These are phyloP conservation scores for Elanoides forficatus DNA, from an alignment of 2,113 vertebrate genomes.

Conservation along the genomic window DNA sequence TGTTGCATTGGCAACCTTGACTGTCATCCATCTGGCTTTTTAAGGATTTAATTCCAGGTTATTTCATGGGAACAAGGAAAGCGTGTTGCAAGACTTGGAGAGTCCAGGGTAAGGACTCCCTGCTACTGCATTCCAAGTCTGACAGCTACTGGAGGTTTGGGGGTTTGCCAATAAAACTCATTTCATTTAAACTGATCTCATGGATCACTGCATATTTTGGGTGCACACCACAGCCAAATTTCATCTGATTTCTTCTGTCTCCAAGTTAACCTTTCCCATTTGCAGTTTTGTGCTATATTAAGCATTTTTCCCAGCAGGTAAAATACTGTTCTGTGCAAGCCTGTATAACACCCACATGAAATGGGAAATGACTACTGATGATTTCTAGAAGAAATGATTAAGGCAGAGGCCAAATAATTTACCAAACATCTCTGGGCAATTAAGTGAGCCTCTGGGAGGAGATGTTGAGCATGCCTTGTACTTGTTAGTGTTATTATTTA, in stretches of 20 bases:
- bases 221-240: neutral
- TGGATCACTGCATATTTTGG: neutral
- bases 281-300: neutral
- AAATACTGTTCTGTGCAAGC: neutral
- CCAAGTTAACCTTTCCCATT: neutral
- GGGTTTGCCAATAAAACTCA: neutral
- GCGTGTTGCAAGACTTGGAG: neutral
- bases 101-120: neutral
- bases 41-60: neutral
- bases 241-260: neutral
- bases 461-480: neutral
- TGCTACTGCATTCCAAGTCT: neutral
- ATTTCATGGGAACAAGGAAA: neutral
- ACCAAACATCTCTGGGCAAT: neutral
- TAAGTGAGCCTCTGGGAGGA: slow-evolving; percentile 17
- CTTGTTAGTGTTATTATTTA: slow-evolving; percentile 7
- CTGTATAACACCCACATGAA: neutral
- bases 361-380: neutral
- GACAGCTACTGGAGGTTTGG: neutral
- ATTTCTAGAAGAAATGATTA: neutral
- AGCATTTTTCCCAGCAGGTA: neutral
- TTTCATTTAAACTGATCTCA: neutral
- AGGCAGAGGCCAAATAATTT: neutral
- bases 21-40: neutral
- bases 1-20: neutral